Evolutionary conservation across 2,113 vertebrate genomes (phyloP), one percentile per base, ranked within the genome.

Genomic region (Mixornis gularis): DNA sequence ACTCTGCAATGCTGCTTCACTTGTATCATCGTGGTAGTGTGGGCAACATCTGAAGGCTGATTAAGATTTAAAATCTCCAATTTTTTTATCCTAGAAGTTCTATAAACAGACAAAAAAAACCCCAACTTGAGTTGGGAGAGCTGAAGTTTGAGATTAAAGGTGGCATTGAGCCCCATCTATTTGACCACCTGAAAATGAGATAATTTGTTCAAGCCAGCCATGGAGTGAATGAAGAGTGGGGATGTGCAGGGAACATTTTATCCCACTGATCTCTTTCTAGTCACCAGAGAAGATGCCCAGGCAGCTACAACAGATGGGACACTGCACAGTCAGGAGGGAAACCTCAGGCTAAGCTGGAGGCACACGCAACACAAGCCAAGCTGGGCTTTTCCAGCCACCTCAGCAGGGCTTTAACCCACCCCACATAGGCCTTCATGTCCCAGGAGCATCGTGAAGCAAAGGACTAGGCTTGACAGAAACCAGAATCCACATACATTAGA

Each of bases 361-460:
- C 43, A 56, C 36, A 25, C 4, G 2, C 4, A 12, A 52, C 70
- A 51, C 18, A 18, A 56, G 32, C 63, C 59, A 30, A 46, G 32
- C 77, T 62, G 9, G 1, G 34, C 77, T 71, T n/a, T 69, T 32
- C 40, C 83, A 79, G 58, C 77, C 19, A 3, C 40, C 40, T 69
- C 51, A n/a, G 46, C 59, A 30, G 40, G 51, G 36, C 65, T 66
- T 76, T 65, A 76, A 24, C 41, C 58, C 24, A 26, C 13, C 26
- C 55, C 60, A 34, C 69, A 72, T 2, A 2, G 52, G 65, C 84
- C 21, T 48, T 51, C 59, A 32, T 68, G 80, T 48, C 69, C 77
- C 3, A 3, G 52, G 65, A 86, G 26, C 1, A 0, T 9, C 2
- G 0, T 1, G 34, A 7, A 52, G 49, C 21, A 56, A 66, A 91